Conservation (phyloP, 2,888 invertebrate genomes). For the Smittia sp. region DNA sequence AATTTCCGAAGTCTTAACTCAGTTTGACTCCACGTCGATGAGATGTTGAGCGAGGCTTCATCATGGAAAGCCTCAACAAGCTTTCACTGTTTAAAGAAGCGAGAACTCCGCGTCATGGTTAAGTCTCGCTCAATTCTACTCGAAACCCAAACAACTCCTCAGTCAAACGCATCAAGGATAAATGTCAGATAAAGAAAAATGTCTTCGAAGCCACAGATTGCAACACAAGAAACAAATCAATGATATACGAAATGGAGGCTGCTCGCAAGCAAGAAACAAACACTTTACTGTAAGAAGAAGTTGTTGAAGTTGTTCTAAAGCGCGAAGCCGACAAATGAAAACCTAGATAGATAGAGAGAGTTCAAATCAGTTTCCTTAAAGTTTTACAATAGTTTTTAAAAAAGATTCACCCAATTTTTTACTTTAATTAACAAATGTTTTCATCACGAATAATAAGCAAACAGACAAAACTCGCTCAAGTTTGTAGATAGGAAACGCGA, state of each 20-base stretch:
- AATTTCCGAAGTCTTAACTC: background rate
- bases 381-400: slow-evolving; percentile 13
- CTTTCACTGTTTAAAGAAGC: background rate
- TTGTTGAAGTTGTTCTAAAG: background rate
- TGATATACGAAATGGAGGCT: background rate
- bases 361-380: slow-evolving; percentile 11
- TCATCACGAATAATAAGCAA: background rate
- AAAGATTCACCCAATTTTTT: background rate
- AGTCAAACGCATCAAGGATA: background rate
- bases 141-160: background rate
- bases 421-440: slow-evolving; percentile 12
- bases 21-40: background rate
- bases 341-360: background rate
- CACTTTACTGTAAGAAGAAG: background rate
- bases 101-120: too few species aligned
- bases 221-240: background rate
- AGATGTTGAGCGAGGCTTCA: background rate
- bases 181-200: slow-evolving; percentile 3
- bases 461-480: slow-evolving; percentile 6
- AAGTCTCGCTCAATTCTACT: background rate
- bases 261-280: background rate
- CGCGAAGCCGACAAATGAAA: slow-evolving; percentile 11
- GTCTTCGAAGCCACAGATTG: background rate
- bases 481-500: slow-evolving; percentile 9
- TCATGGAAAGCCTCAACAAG: background rate